Conservation (phyloP, 2,113 vertebrate species). For the human region DNA sequence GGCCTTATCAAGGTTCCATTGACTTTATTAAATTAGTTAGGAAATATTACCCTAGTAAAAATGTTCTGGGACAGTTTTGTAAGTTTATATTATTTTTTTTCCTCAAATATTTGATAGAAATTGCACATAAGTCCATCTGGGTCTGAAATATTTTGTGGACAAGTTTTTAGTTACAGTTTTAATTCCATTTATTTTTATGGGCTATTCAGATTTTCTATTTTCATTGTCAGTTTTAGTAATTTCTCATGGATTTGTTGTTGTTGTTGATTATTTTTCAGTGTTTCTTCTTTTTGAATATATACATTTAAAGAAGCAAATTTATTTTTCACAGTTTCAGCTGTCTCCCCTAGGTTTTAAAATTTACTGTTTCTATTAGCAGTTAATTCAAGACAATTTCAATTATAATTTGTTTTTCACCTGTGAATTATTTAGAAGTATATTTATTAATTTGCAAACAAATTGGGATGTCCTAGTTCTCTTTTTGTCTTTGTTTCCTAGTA, state of each 20-base stretch:
- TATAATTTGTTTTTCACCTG: not conserved
- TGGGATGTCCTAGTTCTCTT: not conserved
- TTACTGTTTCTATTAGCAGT: not conserved
- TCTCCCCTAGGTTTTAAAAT: not conserved
- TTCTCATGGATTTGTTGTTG: not conserved
- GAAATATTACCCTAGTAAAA: not conserved
- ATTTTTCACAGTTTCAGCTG: not conserved
- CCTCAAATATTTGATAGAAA: not conserved
- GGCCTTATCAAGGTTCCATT: not conserved
- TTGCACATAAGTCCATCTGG: not conserved
- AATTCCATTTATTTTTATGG: not conserved
- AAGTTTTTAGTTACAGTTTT: constrained; percentile 22
- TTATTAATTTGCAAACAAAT: not conserved
- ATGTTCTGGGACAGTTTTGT: not conserved
- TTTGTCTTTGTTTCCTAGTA: not conserved
- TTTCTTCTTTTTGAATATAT: not conserved
- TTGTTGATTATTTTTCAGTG: not conserved
- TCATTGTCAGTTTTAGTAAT: constrained; percentile 14
- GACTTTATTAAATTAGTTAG: not conserved
- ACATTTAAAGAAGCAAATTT: not conserved
- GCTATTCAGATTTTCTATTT: not conserved
- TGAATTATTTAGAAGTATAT: not conserved
- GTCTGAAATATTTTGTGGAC: not conserved
- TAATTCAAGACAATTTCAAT: not conserved
- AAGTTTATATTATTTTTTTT: not conserved